Evolutionary conservation across 1,140 invertebrate genomes (phyloP), one percentile per base, ranked within the genome.

Genomic region (Acyrthosiphon pisum): DNA sequence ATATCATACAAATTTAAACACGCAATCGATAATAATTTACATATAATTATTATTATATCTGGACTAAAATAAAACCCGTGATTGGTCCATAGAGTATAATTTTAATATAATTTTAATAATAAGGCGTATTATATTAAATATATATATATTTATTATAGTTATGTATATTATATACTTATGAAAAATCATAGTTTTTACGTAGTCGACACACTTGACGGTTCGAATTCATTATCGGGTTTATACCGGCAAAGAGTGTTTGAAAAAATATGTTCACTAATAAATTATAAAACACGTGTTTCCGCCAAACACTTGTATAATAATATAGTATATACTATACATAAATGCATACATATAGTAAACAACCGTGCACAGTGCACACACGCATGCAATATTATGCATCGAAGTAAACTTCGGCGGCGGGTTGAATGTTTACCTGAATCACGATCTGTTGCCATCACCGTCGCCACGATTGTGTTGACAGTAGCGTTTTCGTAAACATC

Each of bases 401-500:
- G 46, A 23, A 53, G 48, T 23, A 20, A 48, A 35, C 35, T 23
- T 37, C 50, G 26, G 22, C 7, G 50, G 87, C 6, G 20, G 35
- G 35, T 35, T 35, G 83, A 86, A 92, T 60, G 95, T 95, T 96
- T 96, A 98, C 97, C 98, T 87, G 98, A 98, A 95, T 99, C 99
- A 93, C 97, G 96, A 95, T 99, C 99, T 60, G 97, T 98, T 3
- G 98, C 98, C 90, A 97, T 97, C 44, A 99, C 97, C 14, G 97
- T 97, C 1, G 99, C 96, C 0, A 99, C 97, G 8, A 96, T 96
- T 6, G 97, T 97, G 26, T 97, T 97, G 37, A 98, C 95, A 1
- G 97, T 97, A 20, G 97, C 96, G 94, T 99, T 98, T 95, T 99
- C 99, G 94, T 96, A 96, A 86, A 99, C 96, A 94, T 98, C 98